Evolutionary conservation across 2,113 vertebrate genomes (phyloP), one percentile per base, ranked within the genome.

Genomic region (Phylloscopus trochilus): DNA sequence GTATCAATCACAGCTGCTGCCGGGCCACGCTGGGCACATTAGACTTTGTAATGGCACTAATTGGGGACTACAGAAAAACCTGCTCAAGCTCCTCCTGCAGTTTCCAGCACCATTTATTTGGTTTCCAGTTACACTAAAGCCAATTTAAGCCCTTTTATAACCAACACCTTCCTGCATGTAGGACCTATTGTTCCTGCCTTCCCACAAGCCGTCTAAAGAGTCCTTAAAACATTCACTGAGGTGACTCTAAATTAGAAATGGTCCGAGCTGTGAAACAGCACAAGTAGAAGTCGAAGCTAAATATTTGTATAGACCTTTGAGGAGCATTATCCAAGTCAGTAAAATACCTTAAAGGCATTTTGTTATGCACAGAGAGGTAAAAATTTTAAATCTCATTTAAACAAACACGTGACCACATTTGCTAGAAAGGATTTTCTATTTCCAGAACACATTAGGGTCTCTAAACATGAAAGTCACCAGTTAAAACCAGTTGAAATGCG

Each of bases 91-190:
- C 94, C 83, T 78, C 81, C 46, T 83, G 77, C 37, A 89, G 64
- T 86, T 96, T 85, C 92, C 90, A 77, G 95, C 82, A 73, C 89
- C 91, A 53, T 89, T 95, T 94, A 82, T 94, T 96, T 96, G 90
- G 88, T 88, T 95, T 96, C 94, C 90, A 96, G 95, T 95, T 96
- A 96, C 96, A 92, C 43, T 62, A 82, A 80, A 97, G 88, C 94
- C 88, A 96, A 96, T 94, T 95, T 93, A 92, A 97, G 96, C 93
- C 82, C 68, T 96, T 97, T 96, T 97, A 92, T 88, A 95, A 84
- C 83, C 90, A 46, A 47, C 81, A 97, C 95, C 96, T 97, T 96
- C 92, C 90, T 87, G 52, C 86, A 46, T 35, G 81, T 62, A 91
- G 83, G 90, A 94, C 86, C 89, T 85, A 95, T 94, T 96, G 95